Evolutionary conservation across 1,140 invertebrate species (phyloP).

Genomic region (Ceratina calcarata): DNA sequence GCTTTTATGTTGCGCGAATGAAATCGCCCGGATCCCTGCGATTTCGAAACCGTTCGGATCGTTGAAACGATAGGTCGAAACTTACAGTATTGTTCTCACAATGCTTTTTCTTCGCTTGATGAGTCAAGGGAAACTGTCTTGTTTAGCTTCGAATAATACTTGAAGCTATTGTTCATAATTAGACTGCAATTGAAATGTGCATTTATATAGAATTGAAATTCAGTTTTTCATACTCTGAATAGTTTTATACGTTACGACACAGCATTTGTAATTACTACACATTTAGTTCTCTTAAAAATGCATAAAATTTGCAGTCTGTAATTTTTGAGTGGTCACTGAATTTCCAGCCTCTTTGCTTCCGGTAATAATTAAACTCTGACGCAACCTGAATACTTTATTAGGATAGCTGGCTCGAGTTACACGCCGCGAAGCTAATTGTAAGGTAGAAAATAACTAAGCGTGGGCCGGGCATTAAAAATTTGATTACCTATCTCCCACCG

Average conservation of each 20-base stretch:
- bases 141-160: too few relatives aligned
- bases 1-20: background rate
- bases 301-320: background rate
- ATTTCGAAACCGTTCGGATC: background rate
- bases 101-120: background rate
- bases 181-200: too few relatives aligned
- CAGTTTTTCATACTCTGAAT: too few relatives aligned
- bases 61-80: too few relatives aligned
- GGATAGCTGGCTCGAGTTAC: conserved; percentile 44
- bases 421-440: conserved; percentile 20
- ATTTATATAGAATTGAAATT: too few relatives aligned
- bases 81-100: too few relatives aligned
- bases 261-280: too few relatives aligned
- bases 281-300: too few relatives aligned
- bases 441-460: conserved; percentile 44
- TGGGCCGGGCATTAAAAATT: conserved; percentile 47
- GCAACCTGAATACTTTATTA: conserved; percentile 13
- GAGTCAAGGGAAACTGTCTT: background rate
- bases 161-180: too few relatives aligned
- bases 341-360: background rate
- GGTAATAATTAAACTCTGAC: background rate
- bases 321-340: background rate
- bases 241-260: too few relatives aligned
- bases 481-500: conserved; percentile 47
- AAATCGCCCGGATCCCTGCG: background rate